Percentiles rank a stretch among this genome's conserved stretches.
These are phyloP conservation scores for Sceloporus tristichus DNA, from an alignment of 2,113 vertebrate genomes.

Conservation along the genomic window DNA sequence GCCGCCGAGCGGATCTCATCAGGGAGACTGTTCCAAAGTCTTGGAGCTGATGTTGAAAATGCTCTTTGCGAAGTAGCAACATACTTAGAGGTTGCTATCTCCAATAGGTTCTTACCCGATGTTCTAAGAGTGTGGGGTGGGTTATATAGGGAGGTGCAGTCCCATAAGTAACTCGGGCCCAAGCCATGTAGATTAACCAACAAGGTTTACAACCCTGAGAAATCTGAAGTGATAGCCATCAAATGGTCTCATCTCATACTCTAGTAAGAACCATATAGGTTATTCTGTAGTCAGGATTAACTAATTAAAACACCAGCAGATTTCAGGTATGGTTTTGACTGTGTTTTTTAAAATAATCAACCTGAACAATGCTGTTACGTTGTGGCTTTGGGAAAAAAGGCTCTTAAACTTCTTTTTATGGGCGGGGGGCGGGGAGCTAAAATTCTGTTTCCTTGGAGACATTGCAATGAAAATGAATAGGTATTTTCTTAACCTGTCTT, in stretches of 20 bases:
- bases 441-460: neutral
- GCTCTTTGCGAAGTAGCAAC: too few relatives aligned
- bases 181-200: neutral
- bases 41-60: too few relatives aligned
- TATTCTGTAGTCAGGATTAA: neutral
- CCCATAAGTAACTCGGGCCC: too few relatives aligned
- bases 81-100: too few relatives aligned
- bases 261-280: neutral
- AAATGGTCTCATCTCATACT: neutral
- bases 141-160: too few relatives aligned
- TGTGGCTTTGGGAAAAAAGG: neutral
- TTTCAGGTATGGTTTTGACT: neutral
- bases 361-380: neutral
- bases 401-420: neutral
- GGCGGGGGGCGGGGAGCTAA: neutral
- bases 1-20: too few relatives aligned
- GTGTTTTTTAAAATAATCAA: neutral
- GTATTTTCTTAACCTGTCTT: neutral
- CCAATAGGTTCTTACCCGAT: too few relatives aligned
- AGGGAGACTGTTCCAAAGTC: too few relatives aligned
- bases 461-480: neutral
- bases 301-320: neutral
- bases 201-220: conserved; percentile 26
- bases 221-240: conserved; percentile 16
- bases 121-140: too few relatives aligned